Conservation (phyloP, 2,797 vertebrate genomes). For the Tachyglossus aculeatus region DNA sequence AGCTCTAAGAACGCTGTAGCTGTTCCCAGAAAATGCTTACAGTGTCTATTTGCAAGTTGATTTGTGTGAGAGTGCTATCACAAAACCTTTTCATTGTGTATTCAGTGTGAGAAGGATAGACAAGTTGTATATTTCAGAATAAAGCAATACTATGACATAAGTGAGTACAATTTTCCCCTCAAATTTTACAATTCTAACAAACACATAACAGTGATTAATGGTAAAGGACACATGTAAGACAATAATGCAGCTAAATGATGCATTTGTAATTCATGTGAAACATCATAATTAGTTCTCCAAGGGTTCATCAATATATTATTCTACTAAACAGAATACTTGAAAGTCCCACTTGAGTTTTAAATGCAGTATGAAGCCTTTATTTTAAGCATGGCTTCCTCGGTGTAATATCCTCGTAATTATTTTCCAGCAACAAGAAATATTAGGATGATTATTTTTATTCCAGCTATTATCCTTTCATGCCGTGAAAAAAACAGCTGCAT, state of each 20-base stretch:
- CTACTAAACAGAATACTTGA: conserved; percentile 51
- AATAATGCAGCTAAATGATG: conserved; percentile 51
- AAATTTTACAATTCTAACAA: conserved; percentile 37
- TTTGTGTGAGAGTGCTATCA: not conserved
- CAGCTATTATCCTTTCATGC: conserved; percentile 37
- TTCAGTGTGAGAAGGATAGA: conserved; percentile 11
- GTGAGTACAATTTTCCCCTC: conserved; percentile 25
- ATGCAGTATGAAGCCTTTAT: conserved; percentile 56
- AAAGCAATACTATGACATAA: conserved; percentile 40
- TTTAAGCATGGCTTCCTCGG: conserved; percentile 55
- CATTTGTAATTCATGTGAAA: conserved; percentile 66
- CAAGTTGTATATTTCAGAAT: not conserved
- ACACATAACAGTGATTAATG: conserved; percentile 56
- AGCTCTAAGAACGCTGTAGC: too few relatives aligned
- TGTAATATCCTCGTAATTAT: conserved; percentile 64
- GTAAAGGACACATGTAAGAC: conserved; percentile 54
- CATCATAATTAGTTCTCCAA: conserved; percentile 71
- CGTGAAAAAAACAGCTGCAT: conserved; percentile 19
- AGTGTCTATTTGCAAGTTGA: not conserved
- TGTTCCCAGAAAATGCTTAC: too few relatives aligned
- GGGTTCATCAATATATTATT: conserved; percentile 58
- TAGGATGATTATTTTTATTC: conserved; percentile 57
- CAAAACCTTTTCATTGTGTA: not conserved
- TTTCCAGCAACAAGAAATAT: conserved; percentile 54
- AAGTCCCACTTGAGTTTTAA: conserved; percentile 53